Base-by-base conservation (phyloP, 2,113 vertebrate species). In the Gymnogyps californianus region DNA sequence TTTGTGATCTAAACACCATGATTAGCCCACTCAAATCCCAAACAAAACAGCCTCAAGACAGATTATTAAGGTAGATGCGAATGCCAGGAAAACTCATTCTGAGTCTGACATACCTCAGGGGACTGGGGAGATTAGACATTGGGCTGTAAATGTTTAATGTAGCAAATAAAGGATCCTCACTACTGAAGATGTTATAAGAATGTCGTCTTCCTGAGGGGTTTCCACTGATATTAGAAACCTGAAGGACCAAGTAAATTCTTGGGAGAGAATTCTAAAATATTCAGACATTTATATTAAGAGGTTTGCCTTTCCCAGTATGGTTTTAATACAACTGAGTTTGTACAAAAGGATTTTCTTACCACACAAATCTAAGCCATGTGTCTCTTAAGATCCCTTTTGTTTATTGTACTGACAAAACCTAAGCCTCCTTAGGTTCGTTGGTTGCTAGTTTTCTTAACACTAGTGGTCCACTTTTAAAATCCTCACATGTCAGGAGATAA, bases 31-130 rank as follows among this genome's bases (percentile, higher is more conserved):
- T 87, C 32, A 93, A 96, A 96, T 87, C n/a, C 51, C 90, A 94
- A 93, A 91, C 40, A 94, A 86, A 96, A 92, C 59, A 80, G 74
- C 59, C 83, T 87, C 24, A 25, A 86, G 81, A 81, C 40, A 74
- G 62, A 96, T 88, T 69, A 94, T 96, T 90, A 94, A 78, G 71
- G 92, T 75, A 98, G 66, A 89, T 76, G n/a, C 61, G 49, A 97
- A 88, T 69, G 20, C 59, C 83, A 83, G 46, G 62, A 92, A 97
- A 93, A 65, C 42, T 90, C 29, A 10, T 75, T 90, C n/a, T 4
- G 6, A 83, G 28, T 52, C 54, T 94, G 81, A 85, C 46, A 86
- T 85, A 93, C 91, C 47, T 49, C 67, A 65, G 34, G 59, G 31
- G 36, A 84, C 74, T 57, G 38, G 22, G 42, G 44, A 94, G 74